These are phyloP conservation scores for Armadillidium nasatum DNA, from an alignment of 1,140 invertebrate genomes.

Conservation along the genomic window DNA sequence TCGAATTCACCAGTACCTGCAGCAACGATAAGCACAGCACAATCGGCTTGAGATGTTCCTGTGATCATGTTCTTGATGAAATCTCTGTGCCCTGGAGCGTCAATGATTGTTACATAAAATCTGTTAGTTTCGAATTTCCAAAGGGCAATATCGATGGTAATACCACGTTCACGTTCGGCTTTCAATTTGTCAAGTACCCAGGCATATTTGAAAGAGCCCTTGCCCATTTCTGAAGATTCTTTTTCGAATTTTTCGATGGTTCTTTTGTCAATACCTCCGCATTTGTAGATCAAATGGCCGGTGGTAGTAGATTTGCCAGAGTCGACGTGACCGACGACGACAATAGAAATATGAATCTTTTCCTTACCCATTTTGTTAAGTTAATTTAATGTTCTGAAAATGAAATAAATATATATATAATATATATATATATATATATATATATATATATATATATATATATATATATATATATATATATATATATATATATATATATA, in stretches of 20 bases:
- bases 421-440: constrained; percentile 18
- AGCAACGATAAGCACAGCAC: constrained; percentile 94
- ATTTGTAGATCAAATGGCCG: constrained; percentile 94
- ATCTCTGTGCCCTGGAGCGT: constrained; percentile 97
- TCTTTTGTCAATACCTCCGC: constrained; percentile 92
- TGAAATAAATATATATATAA: not conserved
- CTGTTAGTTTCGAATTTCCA: constrained; percentile 99
- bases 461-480: constrained; percentile 26
- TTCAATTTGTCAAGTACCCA: constrained; percentile 99
- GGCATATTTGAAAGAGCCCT: constrained; percentile 94
- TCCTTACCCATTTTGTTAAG: constrained; percentile 70
- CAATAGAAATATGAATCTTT: constrained; percentile 96
- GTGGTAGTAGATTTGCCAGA: constrained; percentile 94
- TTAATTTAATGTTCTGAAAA: not conserved
- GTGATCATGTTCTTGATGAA: constrained; percentile 99
- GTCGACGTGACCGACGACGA: constrained; percentile 95
- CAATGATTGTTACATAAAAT: constrained; percentile 98
- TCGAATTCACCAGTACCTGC: constrained; percentile 97
- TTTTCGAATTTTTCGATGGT: constrained; percentile 96
- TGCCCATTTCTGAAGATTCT: constrained; percentile 88
- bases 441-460: constrained; percentile 19
- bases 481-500: not conserved
- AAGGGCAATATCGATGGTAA: constrained; percentile 98
- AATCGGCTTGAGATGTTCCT: constrained; percentile 95
- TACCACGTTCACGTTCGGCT: constrained; percentile 98